phyloP scores from a whole-genome alignment of 2,113 vertebrate genomes.

The Lonchura striata region DNA sequence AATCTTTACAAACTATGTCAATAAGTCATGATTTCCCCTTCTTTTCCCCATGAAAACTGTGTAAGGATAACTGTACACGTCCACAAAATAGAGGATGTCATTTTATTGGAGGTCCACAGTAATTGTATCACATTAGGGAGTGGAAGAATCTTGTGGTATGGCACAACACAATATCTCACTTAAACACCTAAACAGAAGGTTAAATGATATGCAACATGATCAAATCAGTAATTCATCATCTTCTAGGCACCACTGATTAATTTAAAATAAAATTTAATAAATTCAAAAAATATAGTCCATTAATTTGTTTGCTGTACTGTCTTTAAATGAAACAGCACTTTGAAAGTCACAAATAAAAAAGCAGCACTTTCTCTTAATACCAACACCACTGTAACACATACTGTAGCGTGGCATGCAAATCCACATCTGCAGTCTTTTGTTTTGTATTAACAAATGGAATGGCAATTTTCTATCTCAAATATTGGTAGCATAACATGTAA shows the following conservation, averaged over 20 bases:
- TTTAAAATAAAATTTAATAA: conserved; percentile 46
- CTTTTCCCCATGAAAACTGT: background rate
- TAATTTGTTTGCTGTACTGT: conserved; percentile 58
- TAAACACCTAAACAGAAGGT: conserved; percentile 71
- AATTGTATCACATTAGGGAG: conserved; percentile 75
- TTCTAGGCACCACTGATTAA: conserved; percentile 62
- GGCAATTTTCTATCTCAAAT: conserved; percentile 59
- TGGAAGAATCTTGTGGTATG: conserved; percentile 67
- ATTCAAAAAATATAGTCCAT: conserved; percentile 62
- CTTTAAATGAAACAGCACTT: conserved; percentile 70
- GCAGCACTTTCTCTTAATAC: conserved; percentile 72
- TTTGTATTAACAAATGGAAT: conserved; percentile 67
- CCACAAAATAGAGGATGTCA: conserved; percentile 60
- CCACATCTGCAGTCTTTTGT: conserved; percentile 48
- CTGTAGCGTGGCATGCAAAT: conserved; percentile 71
- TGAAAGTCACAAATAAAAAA: conserved; percentile 70
- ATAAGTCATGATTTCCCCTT: background rate
- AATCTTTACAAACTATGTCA: background rate
- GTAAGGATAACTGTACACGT: conserved; percentile 63
- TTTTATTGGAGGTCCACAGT: conserved; percentile 89
- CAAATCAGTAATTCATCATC: conserved; percentile 67
- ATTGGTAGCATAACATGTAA: conserved; percentile 69
- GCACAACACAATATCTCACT: conserved; percentile 76
- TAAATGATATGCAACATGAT: conserved; percentile 74
- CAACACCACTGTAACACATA: conserved; percentile 69